Evolutionary conservation across 2,797 vertebrate species (phyloP), one percentile per base, ranked within the genome.

Genomic region (Enteromius unitaeniatus): DNA sequence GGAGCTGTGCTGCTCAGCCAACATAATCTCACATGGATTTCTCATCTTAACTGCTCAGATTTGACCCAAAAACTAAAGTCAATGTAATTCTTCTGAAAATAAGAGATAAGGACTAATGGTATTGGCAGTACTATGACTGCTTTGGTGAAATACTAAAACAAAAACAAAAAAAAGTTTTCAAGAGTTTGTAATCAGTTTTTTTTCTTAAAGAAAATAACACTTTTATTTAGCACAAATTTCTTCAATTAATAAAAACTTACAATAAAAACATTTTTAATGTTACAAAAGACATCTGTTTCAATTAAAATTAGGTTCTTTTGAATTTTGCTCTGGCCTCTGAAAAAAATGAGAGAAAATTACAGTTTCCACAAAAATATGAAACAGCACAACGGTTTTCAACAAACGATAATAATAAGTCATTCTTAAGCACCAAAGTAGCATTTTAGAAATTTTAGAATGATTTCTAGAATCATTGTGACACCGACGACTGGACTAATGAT

Each of bases 51-150:
- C 81, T 75, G 64, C 51, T 84, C 45, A 65, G 34, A 80, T 77
- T 37, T 77, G 67, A 74, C 64, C 76, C 28, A 76, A 79, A 86
- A 70, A n/a, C 60, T 14, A 13, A 85, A 74, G 49, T 64, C 65
- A 45, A 81, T 23, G 34, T 15, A 51, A 83, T n/a, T 55, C 6
- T 75, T 75, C 31, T 15, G 11, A 34, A 75, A 55, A 37, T 37
- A 21, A 37, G 34, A 23, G 19, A 17, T 45, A 14, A 60, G n/a
- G 26, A 42, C 17, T 13, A 23, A 23, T 37, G 23, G 2, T 14
- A 74, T 17, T 51, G 47, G 19, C 17, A 53, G 31, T 73, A 13
- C 2, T 55, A n/a, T 34, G 31, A 15, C 21, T 40, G 19, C 34
- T 17, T 34, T 6, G 31, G 28, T 51, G 9, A 53, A 74, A 51